These are phyloP conservation scores for Montipora efflorescens DNA, from an alignment of 64 coral and sea anemone genomes.

Conservation along the genomic window DNA sequence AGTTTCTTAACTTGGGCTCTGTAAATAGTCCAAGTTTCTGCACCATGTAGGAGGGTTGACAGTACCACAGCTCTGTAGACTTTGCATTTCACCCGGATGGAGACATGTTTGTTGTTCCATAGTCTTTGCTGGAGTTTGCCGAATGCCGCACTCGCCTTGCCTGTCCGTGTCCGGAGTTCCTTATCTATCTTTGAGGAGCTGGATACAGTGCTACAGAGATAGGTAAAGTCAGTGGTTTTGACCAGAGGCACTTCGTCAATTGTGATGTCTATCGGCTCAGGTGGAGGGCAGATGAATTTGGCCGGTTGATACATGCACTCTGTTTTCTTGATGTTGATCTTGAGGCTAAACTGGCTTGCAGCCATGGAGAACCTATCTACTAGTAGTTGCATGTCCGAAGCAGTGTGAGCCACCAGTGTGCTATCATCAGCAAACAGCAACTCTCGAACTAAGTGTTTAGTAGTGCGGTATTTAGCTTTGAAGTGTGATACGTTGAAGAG, in stretches of 20 bases:
- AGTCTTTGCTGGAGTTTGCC: conserved; percentile 37
- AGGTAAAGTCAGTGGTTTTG: not conserved
- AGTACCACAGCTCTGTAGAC: conserved; percentile 39
- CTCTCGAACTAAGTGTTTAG: not conserved
- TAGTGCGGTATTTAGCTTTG: not conserved
- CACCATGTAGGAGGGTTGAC: conserved; percentile 28
- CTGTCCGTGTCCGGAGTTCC: not conserved
- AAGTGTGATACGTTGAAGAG: conserved; percentile 16
- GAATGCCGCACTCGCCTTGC: conserved; percentile 11
- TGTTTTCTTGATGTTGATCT: conserved; percentile 29
- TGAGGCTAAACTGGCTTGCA: conserved; percentile 22
- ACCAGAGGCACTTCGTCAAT: no score
- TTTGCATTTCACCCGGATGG: conserved; percentile 29
- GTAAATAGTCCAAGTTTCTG: conserved; percentile 47
- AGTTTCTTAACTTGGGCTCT: conserved; percentile 36
- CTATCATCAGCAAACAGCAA: conserved; percentile 21
- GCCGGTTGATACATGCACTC: not conserved
- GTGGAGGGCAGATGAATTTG: no score
- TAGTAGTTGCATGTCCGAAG: conserved; percentile 19
- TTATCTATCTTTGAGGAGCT: not conserved
- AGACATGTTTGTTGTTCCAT: conserved; percentile 33
- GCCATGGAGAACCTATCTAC: conserved; percentile 14
- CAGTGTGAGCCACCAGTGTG: not conserved
- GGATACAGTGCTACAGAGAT: not conserved
- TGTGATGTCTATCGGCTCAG: no score